Evolutionary conservation across 2,113 vertebrate species (phyloP).

Genomic region (Thamnophis sirtalis): DNA sequence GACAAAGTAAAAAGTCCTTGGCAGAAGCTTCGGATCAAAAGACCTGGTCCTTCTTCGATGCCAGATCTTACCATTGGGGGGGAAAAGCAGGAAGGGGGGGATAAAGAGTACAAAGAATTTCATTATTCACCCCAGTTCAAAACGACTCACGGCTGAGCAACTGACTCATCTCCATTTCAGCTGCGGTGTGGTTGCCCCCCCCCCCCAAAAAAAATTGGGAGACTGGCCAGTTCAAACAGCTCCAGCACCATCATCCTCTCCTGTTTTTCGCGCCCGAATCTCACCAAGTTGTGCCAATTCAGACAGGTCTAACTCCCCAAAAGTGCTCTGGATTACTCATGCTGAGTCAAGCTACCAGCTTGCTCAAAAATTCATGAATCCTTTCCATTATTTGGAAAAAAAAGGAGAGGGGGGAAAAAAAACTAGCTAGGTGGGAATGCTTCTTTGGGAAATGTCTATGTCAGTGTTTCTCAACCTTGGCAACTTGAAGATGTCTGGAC

Average conservation of each 20-base stretch:
- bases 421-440: background rate
- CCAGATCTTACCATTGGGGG: background rate
- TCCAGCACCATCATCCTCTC: background rate
- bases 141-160: background rate
- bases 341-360: background rate
- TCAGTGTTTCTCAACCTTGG: no score
- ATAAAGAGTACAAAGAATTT: background rate
- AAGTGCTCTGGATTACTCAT: background rate
- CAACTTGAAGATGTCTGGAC: no score
- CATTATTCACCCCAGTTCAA: background rate
- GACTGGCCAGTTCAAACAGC: fast-evolving
- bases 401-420: background rate
- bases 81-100: background rate
- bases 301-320: background rate
- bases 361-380: background rate
- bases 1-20: background rate
- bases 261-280: background rate
- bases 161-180: background rate
- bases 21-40: background rate
- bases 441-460: no score
- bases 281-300: fast-evolving
- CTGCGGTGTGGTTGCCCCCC: background rate
- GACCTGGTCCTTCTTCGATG: no score
- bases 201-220: background rate
- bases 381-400: background rate